A percentile compares a stretch with the other conserved stretches of the same genome.
Evolutionary conservation across 2,888 invertebrate species (phyloP).

Genomic region (Phaonia tiefii): DNA sequence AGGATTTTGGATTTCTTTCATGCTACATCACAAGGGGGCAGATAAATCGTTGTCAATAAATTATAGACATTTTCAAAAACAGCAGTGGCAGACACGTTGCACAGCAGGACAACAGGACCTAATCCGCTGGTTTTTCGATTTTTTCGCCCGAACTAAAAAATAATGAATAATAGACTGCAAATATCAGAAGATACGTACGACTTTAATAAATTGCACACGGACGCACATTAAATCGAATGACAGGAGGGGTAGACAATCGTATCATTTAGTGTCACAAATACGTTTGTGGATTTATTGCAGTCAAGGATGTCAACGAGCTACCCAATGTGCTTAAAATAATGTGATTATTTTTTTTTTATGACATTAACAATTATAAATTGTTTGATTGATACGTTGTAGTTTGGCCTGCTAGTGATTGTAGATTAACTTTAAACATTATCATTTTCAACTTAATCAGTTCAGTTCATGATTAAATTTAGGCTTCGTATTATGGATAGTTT

Average conservation of each 20-base stretch:
- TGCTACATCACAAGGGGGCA: constrained; percentile 62
- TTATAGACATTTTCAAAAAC: constrained; percentile 70
- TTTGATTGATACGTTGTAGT: no score
- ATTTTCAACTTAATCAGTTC: no score
- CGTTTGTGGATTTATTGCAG: constrained; percentile 22
- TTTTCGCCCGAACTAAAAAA: neutral
- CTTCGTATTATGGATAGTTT: no score
- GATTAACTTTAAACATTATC: no score
- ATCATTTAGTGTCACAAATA: constrained; percentile 24
- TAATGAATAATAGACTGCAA: constrained; percentile 16
- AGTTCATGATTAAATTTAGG: no score
- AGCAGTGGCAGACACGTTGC: constrained; percentile 58
- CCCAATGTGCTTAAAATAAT: no score
- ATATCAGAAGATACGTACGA: constrained; percentile 6
- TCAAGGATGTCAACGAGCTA: constrained; percentile 1
- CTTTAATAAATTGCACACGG: constrained; percentile 16
- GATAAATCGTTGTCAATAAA: constrained; percentile 78
- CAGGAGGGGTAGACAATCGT: constrained; percentile 4
- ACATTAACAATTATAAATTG: no score
- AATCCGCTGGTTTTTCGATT: constrained; percentile 12
- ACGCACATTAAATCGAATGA: constrained; percentile 14
- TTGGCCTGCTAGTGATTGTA: no score
- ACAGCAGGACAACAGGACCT: constrained; percentile 51
- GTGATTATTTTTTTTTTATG: no score
- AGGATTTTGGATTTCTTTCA: constrained; percentile 43